These are phyloP conservation scores for Archips crataeganus DNA, from an alignment of 2,888 invertebrate species.

Conservation along the genomic window DNA sequence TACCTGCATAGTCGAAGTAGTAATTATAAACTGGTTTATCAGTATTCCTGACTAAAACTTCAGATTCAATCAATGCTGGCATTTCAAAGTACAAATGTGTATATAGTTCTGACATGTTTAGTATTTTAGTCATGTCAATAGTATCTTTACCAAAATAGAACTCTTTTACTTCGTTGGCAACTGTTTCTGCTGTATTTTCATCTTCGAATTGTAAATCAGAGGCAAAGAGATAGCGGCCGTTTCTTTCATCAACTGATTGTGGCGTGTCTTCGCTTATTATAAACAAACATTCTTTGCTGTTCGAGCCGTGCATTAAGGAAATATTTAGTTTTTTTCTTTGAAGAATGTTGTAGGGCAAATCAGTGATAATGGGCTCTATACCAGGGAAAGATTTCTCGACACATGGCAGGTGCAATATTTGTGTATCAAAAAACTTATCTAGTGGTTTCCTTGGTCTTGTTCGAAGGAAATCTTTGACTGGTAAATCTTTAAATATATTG, in stretches of 20 bases:
- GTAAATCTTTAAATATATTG: constrained; percentile 62
- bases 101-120: constrained; percentile 67
- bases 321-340: constrained; percentile 60
- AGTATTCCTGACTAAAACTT: constrained; percentile 51
- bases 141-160: constrained; percentile 77
- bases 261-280: constrained; percentile 54
- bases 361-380: constrained; percentile 66
- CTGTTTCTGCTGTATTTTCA: constrained; percentile 59
- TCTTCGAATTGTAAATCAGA: constrained; percentile 70
- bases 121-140: constrained; percentile 67
- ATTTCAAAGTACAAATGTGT: constrained; percentile 76
- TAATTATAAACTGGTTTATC: constrained; percentile 68
- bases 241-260: constrained; percentile 57
- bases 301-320: constrained; percentile 66
- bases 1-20: constrained; percentile 70
- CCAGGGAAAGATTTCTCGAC: constrained; percentile 68
- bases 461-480: constrained; percentile 59
- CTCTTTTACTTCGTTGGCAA: constrained; percentile 62
- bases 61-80: constrained; percentile 69
- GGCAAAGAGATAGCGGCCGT: constrained; percentile 69
- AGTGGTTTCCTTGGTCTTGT: constrained; percentile 63
- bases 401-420: constrained; percentile 72
- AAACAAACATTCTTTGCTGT: constrained; percentile 70
- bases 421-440: constrained; percentile 71
- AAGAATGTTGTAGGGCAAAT: constrained; percentile 71